Evolutionary conservation across 2,888 invertebrate genomes (phyloP).

Genomic region (Ormyrus rosae): DNA sequence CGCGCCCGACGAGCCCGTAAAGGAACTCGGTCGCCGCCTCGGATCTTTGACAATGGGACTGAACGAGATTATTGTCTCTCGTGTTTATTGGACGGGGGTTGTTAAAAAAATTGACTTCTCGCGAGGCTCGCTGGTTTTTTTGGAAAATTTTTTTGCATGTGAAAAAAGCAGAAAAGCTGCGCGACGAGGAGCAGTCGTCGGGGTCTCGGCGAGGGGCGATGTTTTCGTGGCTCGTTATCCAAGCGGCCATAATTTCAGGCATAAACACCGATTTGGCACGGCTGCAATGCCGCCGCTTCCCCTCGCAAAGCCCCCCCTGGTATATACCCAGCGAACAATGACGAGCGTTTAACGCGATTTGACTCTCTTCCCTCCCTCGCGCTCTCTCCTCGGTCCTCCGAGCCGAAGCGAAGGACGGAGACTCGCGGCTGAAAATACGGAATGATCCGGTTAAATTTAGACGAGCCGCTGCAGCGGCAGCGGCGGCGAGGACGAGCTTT

Average conservation of each 20-base stretch:
- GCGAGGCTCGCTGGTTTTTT: too few species aligned
- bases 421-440: slow-evolving; percentile 43
- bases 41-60: too few species aligned
- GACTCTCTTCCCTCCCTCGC: not conserved
- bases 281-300: slow-evolving; percentile 41
- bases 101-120: too few species aligned
- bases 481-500: slow-evolving; percentile 32
- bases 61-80: too few species aligned
- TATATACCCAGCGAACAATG: slow-evolving; percentile 61
- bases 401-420: slow-evolving; percentile 2
- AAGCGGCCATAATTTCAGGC: slow-evolving; percentile 67
- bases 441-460: slow-evolving; percentile 50
- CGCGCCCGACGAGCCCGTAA: slow-evolving; percentile 33
- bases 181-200: not conserved
- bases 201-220: slow-evolving; percentile 55
- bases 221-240: slow-evolving; percentile 66
- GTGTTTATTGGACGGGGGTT: too few species aligned
- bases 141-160: too few species aligned
- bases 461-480: slow-evolving; percentile 19
- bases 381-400: not conserved
- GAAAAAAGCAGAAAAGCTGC: too few species aligned
- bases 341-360: slow-evolving; percentile 64
- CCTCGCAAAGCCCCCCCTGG: not conserved
- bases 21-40: too few species aligned
- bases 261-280: slow-evolving; percentile 69